phyloP scores from a whole-genome alignment of 2,113 vertebrate genomes.

The Bos javanicus region DNA sequence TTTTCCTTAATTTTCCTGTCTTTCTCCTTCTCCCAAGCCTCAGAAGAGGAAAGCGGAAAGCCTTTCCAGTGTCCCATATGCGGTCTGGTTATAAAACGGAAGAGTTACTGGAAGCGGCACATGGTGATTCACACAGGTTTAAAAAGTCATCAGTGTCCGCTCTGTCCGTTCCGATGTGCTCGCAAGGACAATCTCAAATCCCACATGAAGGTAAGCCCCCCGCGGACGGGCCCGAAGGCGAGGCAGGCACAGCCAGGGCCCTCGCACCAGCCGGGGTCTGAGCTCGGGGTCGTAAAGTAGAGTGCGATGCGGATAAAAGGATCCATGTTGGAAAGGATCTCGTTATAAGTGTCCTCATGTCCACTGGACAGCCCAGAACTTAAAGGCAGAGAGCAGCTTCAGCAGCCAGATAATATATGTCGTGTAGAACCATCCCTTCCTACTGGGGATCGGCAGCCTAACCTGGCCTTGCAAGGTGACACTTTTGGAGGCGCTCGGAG shows the following conservation, averaged over 20 bases:
- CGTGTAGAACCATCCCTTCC: not conserved
- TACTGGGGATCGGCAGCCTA: not conserved
- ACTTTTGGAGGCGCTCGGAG: not conserved
- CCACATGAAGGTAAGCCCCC: slow-evolving; percentile 97
- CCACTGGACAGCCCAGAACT: not conserved
- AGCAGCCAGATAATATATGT: not conserved
- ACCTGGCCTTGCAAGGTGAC: not conserved
- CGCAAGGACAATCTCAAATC: slow-evolving; percentile 99
- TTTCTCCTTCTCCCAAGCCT: slow-evolving; percentile 83
- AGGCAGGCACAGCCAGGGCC: not conserved
- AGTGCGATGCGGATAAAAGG: rapidly evolving
- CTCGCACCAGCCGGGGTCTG: rapidly evolving
- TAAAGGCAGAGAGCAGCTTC: not conserved
- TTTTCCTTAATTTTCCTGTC: slow-evolving; percentile 58
- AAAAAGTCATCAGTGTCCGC: slow-evolving; percentile 98
- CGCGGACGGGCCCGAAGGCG: rapidly evolving
- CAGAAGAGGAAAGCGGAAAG: slow-evolving; percentile 97
- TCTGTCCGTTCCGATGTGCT: slow-evolving; percentile 98
- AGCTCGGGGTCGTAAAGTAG: not conserved
- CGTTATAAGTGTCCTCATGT: not conserved
- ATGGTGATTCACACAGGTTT: slow-evolving; percentile 99
- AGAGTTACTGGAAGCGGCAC: slow-evolving; percentile 99
- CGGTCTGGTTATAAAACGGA: slow-evolving; percentile 98
- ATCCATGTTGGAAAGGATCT: not conserved
- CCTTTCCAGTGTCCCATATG: slow-evolving; percentile 99